Conservation (phyloP, 2,888 invertebrate genomes). For the Sarcophaga subvicina region DNA sequence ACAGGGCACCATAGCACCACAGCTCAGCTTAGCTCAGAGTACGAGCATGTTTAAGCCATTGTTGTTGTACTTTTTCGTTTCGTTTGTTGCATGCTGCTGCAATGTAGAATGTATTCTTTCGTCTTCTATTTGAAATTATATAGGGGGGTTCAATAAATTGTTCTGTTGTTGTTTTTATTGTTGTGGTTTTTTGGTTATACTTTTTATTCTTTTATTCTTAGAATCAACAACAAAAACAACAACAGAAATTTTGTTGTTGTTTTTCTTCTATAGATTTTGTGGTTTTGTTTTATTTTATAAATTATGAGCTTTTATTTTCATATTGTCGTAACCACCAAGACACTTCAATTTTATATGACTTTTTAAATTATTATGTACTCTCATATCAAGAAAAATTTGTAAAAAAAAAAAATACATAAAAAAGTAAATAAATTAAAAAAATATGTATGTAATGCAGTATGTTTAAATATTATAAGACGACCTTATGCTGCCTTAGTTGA, state of each 20-base stretch:
- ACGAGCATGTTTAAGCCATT: too few relatives aligned
- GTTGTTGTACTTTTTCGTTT: neutral
- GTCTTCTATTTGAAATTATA: conserved; percentile 23
- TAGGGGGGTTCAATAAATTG: conserved; percentile 27
- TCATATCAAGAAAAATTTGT: neutral
- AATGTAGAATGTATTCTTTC: neutral
- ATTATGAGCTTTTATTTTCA: conserved; percentile 62
- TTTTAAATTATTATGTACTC: neutral
- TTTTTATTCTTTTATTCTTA: conserved; percentile 18
- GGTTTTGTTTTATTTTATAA: conserved; percentile 49
- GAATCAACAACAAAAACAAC: conserved; percentile 4
- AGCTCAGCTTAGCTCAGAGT: too few relatives aligned
- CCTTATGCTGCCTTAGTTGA: neutral
- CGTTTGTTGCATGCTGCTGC: conserved; percentile 28
- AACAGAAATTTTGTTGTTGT: neutral
- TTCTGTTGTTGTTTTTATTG: conserved; percentile 59
- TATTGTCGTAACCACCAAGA: conserved; percentile 28
- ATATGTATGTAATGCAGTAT: neutral
- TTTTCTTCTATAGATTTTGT: conserved; percentile 50
- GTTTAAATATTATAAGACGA: neutral
- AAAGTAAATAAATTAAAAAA: neutral
- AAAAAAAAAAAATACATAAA: neutral
- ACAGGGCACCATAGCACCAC: too few relatives aligned
- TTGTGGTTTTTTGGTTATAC: conserved; percentile 59
- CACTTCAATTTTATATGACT: conserved; percentile 31